These are phyloP conservation scores for Carcina quercana DNA, from an alignment of 2,888 invertebrate species.

Conservation along the genomic window DNA sequence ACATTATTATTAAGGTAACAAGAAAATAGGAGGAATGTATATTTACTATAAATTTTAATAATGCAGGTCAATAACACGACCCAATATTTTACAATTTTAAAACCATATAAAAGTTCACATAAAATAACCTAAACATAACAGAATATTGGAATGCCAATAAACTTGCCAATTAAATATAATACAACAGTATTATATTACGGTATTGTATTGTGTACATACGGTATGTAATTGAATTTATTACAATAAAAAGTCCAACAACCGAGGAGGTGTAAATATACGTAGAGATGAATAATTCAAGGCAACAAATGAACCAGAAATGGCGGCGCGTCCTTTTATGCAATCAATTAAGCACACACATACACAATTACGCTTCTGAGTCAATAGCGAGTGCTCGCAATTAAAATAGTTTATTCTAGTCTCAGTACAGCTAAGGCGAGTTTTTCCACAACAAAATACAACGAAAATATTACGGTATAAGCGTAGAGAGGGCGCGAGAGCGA, in stretches of 20 bases:
- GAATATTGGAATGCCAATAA: too few relatives aligned
- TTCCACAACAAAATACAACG: constrained; percentile 38
- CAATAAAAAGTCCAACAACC: constrained; percentile 1
- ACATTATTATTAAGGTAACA: too few relatives aligned
- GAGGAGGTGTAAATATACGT: constrained; percentile 1
- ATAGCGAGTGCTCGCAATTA: constrained; percentile 46
- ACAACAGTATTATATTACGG: too few relatives aligned
- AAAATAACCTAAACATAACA: too few relatives aligned
- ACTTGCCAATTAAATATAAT: too few relatives aligned
- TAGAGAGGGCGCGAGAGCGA: constrained; percentile 23
- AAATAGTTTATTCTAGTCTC: constrained; percentile 50
- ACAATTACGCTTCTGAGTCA: constrained; percentile 39
- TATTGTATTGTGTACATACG: too few relatives aligned
- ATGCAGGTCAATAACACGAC: too few relatives aligned
- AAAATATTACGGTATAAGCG: constrained; percentile 22
- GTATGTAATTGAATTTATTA: background rate
- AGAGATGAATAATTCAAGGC: constrained; percentile 27
- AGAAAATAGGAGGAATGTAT: too few relatives aligned
- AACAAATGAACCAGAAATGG: constrained; percentile 34
- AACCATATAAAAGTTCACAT: too few relatives aligned
- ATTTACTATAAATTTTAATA: too few relatives aligned
- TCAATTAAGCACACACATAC: constrained; percentile 40
- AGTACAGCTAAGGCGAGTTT: constrained; percentile 45
- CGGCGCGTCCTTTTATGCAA: constrained; percentile 26
- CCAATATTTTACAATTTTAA: too few relatives aligned